Percentiles rank a stretch among this genome's conserved stretches.
These are phyloP conservation scores for Anoplopoma fimbria DNA, from an alignment of 2,113 vertebrate species.

Conservation along the genomic window DNA sequence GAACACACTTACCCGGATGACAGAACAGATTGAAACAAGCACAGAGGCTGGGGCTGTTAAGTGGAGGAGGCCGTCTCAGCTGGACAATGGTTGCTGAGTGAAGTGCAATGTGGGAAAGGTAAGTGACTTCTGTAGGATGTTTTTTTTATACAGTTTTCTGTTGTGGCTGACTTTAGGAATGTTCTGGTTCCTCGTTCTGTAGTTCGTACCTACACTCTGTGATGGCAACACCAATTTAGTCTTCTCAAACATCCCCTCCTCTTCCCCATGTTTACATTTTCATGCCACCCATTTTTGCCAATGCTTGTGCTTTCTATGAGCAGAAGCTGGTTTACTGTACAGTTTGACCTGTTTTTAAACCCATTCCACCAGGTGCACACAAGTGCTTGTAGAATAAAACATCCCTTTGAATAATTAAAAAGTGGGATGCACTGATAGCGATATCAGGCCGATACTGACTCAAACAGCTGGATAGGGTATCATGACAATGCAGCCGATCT, in stretches of 20 bases:
- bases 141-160: background rate
- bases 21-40: background rate
- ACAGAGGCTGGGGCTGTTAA: conserved; percentile 33
- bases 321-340: background rate
- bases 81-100: conserved; percentile 21
- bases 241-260: conserved; percentile 19
- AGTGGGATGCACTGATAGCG: background rate
- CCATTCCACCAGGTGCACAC: too few species aligned
- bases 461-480: background rate
- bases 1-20: background rate
- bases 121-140: conserved; percentile 26
- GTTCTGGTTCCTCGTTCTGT: conserved; percentile 12
- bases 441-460: background rate
- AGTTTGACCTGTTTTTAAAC: conserved; percentile 4
- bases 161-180: conserved; percentile 6
- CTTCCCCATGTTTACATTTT: background rate
- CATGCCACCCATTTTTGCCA: background rate
- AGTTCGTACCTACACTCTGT: conserved; percentile 15
- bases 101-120: conserved; percentile 42
- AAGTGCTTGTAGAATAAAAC: background rate
- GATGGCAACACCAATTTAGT: conserved; percentile 22
- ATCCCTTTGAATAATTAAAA: background rate
- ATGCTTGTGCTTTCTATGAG: background rate
- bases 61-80: background rate
- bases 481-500: background rate